Conservation (phyloP, 2,888 invertebrate genomes). For the Arge pagana region DNA sequence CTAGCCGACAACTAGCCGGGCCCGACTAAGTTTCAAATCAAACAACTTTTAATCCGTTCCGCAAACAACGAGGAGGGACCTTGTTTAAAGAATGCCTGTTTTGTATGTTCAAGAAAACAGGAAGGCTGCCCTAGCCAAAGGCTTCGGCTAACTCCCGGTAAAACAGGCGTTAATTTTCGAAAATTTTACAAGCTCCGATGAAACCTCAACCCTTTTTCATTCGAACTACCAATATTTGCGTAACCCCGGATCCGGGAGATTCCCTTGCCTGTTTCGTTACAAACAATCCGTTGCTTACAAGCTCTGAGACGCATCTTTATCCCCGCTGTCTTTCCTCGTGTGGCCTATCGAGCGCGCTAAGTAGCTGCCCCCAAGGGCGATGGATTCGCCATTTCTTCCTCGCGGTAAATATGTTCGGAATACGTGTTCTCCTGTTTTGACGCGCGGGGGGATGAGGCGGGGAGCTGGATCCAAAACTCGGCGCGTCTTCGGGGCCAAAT, state of each 20-base stretch:
- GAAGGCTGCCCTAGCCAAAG: constrained; percentile 8
- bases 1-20: constrained; percentile 34
- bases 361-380: too few species aligned
- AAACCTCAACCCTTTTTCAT: constrained; percentile 7
- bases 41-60: constrained; percentile 49
- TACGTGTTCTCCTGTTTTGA: constrained; percentile 4
- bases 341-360: too few species aligned
- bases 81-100: constrained; percentile 21
- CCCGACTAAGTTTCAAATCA: constrained; percentile 50
- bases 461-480: constrained; percentile 21
- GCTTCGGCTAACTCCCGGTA: background rate
- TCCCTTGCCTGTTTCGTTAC: background rate
- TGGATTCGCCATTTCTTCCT: too few species aligned
- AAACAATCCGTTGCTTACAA: too few species aligned
- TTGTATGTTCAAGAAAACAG: constrained; percentile 16
- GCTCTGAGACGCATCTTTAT: too few species aligned
- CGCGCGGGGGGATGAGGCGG: background rate
- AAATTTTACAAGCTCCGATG: constrained; percentile 1
- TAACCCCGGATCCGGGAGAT: background rate
- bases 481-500: constrained; percentile 14
- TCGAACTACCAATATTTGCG: background rate
- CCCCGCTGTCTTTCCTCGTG: too few species aligned
- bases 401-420: too few species aligned
- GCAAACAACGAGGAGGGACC: constrained; percentile 36
- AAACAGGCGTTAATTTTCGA: constrained; percentile 22